phyloP scores from a whole-genome alignment of 2,113 vertebrate genomes.

The Pteropus alecto region DNA sequence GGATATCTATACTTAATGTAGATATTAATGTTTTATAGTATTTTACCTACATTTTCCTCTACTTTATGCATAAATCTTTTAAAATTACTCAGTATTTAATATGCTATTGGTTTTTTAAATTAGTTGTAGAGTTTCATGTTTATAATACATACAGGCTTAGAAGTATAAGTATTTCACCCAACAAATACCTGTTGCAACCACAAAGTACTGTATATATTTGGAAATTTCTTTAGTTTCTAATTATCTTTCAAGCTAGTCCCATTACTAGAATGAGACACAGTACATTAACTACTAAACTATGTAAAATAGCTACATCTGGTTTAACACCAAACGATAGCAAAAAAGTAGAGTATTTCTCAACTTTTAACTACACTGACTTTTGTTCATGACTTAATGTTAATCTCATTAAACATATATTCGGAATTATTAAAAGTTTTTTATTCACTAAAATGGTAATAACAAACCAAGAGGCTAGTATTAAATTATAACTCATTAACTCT shows the following conservation, averaged over 20 bases:
- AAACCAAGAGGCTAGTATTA: neutral
- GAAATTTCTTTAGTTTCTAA: neutral
- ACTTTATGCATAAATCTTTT: neutral
- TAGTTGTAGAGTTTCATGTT: neutral
- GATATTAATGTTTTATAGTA: neutral
- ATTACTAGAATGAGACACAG: neutral
- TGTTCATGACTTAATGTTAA: neutral
- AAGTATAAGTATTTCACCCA: neutral
- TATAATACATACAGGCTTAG: neutral
- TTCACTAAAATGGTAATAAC: neutral
- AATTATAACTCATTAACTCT: constrained; percentile 1
- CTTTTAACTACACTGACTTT: neutral
- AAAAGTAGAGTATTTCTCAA: neutral
- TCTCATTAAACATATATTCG: neutral
- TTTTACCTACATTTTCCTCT: neutral
- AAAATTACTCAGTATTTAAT: constrained; percentile 11
- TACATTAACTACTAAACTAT: neutral
- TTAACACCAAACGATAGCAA: neutral
- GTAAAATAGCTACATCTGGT: neutral
- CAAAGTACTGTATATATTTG: neutral
- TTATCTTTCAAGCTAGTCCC: neutral
- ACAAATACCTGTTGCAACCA: neutral
- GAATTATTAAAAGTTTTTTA: neutral
- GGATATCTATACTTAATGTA: neutral
- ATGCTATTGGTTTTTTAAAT: neutral